A percentile compares a stretch with the other conserved stretches of the same genome.
These are phyloP conservation scores for Pandion haliaetus DNA, from an alignment of 2,113 vertebrate genomes.

Conservation along the genomic window DNA sequence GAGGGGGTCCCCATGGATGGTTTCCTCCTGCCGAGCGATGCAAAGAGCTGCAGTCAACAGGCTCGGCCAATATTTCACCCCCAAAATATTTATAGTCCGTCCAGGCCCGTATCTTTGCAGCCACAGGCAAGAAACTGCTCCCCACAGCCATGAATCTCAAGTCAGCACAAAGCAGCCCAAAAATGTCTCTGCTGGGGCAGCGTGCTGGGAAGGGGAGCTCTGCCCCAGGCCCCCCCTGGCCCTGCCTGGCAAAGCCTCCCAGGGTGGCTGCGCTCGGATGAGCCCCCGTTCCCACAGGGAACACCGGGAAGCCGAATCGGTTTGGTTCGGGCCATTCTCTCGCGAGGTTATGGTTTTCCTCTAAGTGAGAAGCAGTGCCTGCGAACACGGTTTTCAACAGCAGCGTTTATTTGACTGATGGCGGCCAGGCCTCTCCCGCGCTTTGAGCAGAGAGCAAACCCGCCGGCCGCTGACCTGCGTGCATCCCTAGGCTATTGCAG, in stretches of 20 bases:
- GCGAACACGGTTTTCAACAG: fast-evolving
- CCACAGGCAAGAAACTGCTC: background rate
- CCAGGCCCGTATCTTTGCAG: background rate
- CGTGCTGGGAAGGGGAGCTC: background rate
- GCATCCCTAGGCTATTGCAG: background rate
- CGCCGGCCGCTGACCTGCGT: no score
- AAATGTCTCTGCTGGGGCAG: background rate
- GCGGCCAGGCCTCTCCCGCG: fast-evolving
- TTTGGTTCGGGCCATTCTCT: fast-evolving
- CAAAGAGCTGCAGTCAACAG: background rate
- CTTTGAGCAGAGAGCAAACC: background rate
- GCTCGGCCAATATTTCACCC: fast-evolving
- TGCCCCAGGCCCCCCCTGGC: background rate
- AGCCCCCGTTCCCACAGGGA: fast-evolving
- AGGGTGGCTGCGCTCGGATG: fast-evolving
- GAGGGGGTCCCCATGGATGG: fast-evolving
- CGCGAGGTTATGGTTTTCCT: background rate
- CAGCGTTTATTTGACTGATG: background rate
- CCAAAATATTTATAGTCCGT: background rate
- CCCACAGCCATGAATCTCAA: background rate
- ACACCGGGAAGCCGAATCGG: background rate
- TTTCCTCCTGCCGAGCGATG: fast-evolving
- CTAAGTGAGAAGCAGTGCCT: background rate
- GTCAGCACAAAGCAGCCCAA: background rate
- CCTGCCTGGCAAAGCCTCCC: background rate